phyloP scores from a whole-genome alignment of 2,888 invertebrate genomes.

The Oscheius sp. region DNA sequence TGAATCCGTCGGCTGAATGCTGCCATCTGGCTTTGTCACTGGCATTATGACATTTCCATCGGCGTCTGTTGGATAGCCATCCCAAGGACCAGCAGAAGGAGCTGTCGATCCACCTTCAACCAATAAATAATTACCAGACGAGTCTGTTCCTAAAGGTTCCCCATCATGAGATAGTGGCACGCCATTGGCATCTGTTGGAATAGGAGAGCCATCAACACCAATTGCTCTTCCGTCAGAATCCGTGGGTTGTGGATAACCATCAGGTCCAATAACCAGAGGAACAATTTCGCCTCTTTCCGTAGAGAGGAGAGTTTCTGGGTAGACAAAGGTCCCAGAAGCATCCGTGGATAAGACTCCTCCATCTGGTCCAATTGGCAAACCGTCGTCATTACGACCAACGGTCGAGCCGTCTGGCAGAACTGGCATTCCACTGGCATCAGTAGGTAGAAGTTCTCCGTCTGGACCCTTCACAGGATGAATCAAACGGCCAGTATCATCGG shows the following conservation, averaged over 20 bases:
- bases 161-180: slow-evolving; percentile 37
- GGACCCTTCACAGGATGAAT: slow-evolving; percentile 40
- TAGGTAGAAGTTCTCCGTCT: slow-evolving; percentile 47
- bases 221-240: slow-evolving; percentile 53
- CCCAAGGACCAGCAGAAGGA: too few species aligned
- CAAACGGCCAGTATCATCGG: slow-evolving; percentile 33
- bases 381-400: slow-evolving; percentile 39
- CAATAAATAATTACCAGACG: slow-evolving; percentile 39
- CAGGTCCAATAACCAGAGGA: slow-evolving; percentile 43
- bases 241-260: slow-evolving; percentile 47
- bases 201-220: slow-evolving; percentile 44
- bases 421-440: slow-evolving; percentile 37
- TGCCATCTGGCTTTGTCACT: slow-evolving; percentile 33
- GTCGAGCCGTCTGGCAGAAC: slow-evolving; percentile 45
- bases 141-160: slow-evolving; percentile 43
- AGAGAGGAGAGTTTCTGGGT: slow-evolving; percentile 38
- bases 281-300: slow-evolving; percentile 41
- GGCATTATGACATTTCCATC: slow-evolving; percentile 36
- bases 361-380: slow-evolving; percentile 53
- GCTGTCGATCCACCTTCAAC: slow-evolving; percentile 21
- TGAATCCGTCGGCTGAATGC: slow-evolving; percentile 46
- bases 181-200: slow-evolving; percentile 50
- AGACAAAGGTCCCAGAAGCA: slow-evolving; percentile 40
- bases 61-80: slow-evolving; percentile 2
- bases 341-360: slow-evolving; percentile 43